Conservation (phyloP, 1,140 invertebrate species). For the Drosophila dunni region DNA sequence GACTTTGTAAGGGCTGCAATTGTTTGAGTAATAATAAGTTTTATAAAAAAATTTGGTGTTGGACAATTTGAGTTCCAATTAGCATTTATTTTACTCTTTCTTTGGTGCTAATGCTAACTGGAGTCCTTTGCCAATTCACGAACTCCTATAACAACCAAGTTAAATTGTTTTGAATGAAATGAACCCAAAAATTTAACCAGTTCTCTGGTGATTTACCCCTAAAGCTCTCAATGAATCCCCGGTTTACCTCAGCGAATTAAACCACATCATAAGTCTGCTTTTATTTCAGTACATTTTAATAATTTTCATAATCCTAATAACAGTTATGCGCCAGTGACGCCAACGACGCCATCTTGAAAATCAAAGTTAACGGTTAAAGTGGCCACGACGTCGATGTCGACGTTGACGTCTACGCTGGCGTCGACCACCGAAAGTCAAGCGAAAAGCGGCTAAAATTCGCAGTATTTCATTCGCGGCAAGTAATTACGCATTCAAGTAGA, state of each 20-base stretch:
- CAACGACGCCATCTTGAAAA: slow-evolving; percentile 75
- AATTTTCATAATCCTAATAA: slow-evolving; percentile 75
- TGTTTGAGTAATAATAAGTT: slow-evolving; percentile 4
- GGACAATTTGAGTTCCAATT: no score
- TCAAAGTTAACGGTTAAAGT: slow-evolving; percentile 69
- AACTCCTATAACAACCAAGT: background rate
- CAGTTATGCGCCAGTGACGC: slow-evolving; percentile 61
- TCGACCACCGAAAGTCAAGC: slow-evolving; percentile 62
- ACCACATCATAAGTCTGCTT: slow-evolving; percentile 68
- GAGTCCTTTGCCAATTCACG: background rate
- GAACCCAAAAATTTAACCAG: background rate
- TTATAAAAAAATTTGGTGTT: background rate
- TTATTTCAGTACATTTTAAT: slow-evolving; percentile 68
- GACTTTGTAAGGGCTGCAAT: background rate
- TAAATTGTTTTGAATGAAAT: background rate
- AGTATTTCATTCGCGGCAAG: slow-evolving; percentile 64
- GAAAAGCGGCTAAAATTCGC: slow-evolving; percentile 51
- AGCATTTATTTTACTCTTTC: no score
- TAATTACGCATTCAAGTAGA: slow-evolving; percentile 83
- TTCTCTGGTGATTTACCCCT: slow-evolving; percentile 1
- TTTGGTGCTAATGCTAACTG: no score
- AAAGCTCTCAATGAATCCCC: slow-evolving; percentile 2
- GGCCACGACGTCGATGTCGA: slow-evolving; percentile 36
- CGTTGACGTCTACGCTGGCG: slow-evolving; percentile 18
- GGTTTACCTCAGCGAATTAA: slow-evolving; percentile 29